phyloP scores from a whole-genome alignment of 2,888 invertebrate species.

The Diplazon laetatorius region DNA sequence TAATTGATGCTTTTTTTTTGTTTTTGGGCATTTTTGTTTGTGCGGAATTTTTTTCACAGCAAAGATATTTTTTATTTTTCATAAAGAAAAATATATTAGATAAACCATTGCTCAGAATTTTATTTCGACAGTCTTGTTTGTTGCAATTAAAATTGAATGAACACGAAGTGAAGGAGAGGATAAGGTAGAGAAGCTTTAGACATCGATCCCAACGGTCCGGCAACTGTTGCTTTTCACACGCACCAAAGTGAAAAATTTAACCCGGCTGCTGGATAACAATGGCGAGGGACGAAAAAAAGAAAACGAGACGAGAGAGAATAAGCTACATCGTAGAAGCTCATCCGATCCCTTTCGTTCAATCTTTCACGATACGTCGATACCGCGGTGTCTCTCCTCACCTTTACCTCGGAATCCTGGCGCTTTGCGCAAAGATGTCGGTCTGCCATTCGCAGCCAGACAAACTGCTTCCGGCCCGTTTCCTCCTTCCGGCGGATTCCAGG shows the following conservation, averaged over 20 bases:
- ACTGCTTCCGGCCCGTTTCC: slow-evolving; percentile 7
- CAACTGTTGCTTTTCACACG: slow-evolving; percentile 58
- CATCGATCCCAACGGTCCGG: slow-evolving; percentile 23
- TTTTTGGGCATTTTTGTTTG: too few relatives aligned
- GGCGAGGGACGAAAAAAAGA: not conserved
- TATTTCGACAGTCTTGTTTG: too few relatives aligned
- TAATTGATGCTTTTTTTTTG: too few relatives aligned
- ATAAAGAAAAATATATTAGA: too few relatives aligned
- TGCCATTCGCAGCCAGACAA: slow-evolving; percentile 29
- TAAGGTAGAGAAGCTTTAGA: not conserved
- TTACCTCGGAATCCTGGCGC: not conserved
- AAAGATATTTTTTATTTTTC: too few relatives aligned
- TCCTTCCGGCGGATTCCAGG: not conserved
- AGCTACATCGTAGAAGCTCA: slow-evolving; percentile 11
- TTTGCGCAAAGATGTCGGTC: slow-evolving; percentile 4
- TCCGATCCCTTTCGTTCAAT: slow-evolving; percentile 33
- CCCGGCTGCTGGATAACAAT: not conserved
- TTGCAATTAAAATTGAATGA: not conserved
- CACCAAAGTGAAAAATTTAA: slow-evolving; percentile 30
- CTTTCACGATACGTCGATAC: slow-evolving; percentile 46
- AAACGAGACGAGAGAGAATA: not conserved
- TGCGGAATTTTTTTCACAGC: too few relatives aligned
- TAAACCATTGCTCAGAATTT: too few relatives aligned
- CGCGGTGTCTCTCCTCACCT: not conserved
- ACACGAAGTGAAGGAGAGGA: not conserved